Evolutionary conservation across 2,888 invertebrate genomes (phyloP).

Genomic region (Aproaerema taeniolella): DNA sequence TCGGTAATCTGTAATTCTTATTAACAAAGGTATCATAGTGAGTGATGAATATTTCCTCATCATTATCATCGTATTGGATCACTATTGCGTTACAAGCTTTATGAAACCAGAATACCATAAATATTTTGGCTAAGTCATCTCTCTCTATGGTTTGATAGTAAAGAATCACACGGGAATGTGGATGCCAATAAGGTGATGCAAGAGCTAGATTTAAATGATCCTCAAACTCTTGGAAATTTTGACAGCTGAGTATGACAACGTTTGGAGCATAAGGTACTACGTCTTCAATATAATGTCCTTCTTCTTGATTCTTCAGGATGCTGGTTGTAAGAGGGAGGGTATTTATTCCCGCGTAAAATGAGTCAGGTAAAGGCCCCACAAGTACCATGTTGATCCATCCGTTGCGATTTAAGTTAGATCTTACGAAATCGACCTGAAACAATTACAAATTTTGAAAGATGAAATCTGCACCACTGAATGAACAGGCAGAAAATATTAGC

Average conservation of each 20-base stretch:
- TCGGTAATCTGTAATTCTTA: slow-evolving; percentile 31
- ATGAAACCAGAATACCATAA: slow-evolving; percentile 52
- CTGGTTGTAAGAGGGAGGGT: slow-evolving; percentile 33
- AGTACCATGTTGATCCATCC: slow-evolving; percentile 49
- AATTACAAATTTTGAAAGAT: too few relatives aligned
- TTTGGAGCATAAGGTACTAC: slow-evolving; percentile 43
- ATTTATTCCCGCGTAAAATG: slow-evolving; percentile 35
- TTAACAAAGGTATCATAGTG: slow-evolving; percentile 43
- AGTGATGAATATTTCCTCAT: slow-evolving; percentile 30
- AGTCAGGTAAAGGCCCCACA: slow-evolving; percentile 43
- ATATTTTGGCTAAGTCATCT: slow-evolving; percentile 38
- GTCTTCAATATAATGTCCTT: slow-evolving; percentile 39
- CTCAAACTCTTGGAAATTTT: slow-evolving; percentile 40
- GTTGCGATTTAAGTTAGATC: slow-evolving; percentile 39
- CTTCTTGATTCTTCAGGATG: slow-evolving; percentile 30
- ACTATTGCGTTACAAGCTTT: slow-evolving; percentile 43
- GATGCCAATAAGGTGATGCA: slow-evolving; percentile 47
- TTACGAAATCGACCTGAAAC: slow-evolving; percentile 40
- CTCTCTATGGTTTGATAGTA: slow-evolving; percentile 33
- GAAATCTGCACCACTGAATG: too few relatives aligned
- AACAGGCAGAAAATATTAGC: too few relatives aligned
- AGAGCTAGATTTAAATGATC: slow-evolving; percentile 36
- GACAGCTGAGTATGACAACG: slow-evolving; percentile 38
- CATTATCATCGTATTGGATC: slow-evolving; percentile 36
- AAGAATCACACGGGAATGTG: slow-evolving; percentile 44